Evolutionary conservation across 1,140 invertebrate species (phyloP).

Genomic region (Colletes gigas): DNA sequence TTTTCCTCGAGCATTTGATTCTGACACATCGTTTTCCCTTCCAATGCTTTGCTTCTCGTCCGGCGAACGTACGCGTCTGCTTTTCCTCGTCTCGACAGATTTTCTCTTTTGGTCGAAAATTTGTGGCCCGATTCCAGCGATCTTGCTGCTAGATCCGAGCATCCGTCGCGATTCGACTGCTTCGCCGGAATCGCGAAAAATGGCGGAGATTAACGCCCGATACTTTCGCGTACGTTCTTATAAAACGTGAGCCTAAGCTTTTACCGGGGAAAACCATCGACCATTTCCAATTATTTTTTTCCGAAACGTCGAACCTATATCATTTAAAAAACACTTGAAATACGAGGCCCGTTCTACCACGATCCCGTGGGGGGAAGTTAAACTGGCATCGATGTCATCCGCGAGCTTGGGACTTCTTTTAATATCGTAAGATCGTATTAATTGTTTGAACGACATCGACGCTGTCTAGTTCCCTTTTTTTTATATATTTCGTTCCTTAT

Average conservation of each 20-base stretch:
- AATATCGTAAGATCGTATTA: too few species aligned
- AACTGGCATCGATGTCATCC: too few species aligned
- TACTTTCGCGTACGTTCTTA: conserved; percentile 63
- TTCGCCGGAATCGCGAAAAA: conserved; percentile 50
- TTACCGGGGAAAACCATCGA: conserved; percentile 41
- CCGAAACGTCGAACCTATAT: conserved; percentile 45
- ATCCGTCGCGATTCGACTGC: conserved; percentile 22
- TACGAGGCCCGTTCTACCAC: neutral
- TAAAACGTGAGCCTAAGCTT: conserved; percentile 39
- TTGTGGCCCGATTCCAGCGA: too few species aligned
- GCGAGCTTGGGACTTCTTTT: too few species aligned
- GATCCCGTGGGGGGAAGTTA: too few species aligned
- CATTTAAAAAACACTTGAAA: neutral
- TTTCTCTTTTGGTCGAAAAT: too few species aligned
- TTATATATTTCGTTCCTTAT: too few species aligned
- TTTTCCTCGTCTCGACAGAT: neutral
- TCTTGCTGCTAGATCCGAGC: neutral
- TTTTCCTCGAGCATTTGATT: conserved; percentile 50
- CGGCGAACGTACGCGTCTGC: neutral
- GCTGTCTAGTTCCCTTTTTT: too few species aligned
- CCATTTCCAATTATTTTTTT: conserved; percentile 41
- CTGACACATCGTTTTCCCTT: conserved; percentile 52
- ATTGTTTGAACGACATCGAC: too few species aligned
- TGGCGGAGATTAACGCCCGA: conserved; percentile 57
- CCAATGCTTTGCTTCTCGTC: conserved; percentile 26